A percentile compares a stretch with the other conserved stretches of the same genome.
phyloP scores from a whole-genome alignment of 2,888 invertebrate genomes.

The Cheilosia pagana region DNA sequence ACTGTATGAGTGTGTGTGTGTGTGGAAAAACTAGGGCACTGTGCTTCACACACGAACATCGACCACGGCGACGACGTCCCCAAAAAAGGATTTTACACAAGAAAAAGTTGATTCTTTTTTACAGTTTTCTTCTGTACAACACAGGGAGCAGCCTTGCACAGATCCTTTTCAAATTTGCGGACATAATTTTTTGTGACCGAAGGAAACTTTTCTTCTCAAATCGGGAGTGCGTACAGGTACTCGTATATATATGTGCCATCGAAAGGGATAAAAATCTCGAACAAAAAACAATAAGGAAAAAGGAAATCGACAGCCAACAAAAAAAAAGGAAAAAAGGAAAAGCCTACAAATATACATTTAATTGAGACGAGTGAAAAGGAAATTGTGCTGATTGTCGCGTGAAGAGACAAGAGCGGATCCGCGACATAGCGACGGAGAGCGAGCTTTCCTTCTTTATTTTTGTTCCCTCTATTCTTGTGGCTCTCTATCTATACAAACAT shows the following conservation, averaged over 20 bases:
- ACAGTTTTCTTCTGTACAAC: not conserved
- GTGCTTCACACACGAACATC: conserved; percentile 79
- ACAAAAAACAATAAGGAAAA: conserved; percentile 23
- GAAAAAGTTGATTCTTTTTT: conserved; percentile 18
- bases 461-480: conserved; percentile 40
- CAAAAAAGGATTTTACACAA: conserved; percentile 32
- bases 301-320: conserved; percentile 26
- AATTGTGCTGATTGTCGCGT: conserved; percentile 71
- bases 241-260: conserved; percentile 38
- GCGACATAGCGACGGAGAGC: conserved; percentile 9
- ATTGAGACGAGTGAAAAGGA: conserved; percentile 70
- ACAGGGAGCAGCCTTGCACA: not conserved
- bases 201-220: not conserved
- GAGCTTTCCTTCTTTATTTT: conserved; percentile 50
- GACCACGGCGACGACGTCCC: conserved; percentile 67
- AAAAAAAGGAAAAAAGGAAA: conserved; percentile 45
- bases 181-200: not conserved
- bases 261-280: conserved; percentile 20
- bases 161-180: not conserved
- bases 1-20: conserved; percentile 58
- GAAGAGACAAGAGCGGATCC: conserved; percentile 28
- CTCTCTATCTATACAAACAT: conserved; percentile 39
- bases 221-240: conserved; percentile 9
- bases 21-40: conserved; percentile 82
- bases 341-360: conserved; percentile 60